These are phyloP conservation scores for Hipparchia sbordonii DNA, from an alignment of 2,888 invertebrate species.

Conservation along the genomic window DNA sequence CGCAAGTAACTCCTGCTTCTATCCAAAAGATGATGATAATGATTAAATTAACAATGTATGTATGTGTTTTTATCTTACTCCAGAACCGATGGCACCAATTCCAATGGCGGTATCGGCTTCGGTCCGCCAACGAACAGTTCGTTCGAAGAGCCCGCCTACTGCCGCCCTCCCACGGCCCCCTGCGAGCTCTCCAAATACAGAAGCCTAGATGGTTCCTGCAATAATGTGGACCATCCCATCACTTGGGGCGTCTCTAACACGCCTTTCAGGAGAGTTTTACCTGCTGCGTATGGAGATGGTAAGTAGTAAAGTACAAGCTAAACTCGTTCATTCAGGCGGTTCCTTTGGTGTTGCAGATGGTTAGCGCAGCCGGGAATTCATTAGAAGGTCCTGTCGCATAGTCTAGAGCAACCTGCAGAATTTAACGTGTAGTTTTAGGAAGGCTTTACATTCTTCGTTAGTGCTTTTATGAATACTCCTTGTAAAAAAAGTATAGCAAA, in stretches of 20 bases:
- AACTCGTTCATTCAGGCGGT: too few relatives aligned
- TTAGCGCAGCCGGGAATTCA: too few relatives aligned
- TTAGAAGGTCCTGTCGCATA: too few relatives aligned
- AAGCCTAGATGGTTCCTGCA: slow-evolving; percentile 89
- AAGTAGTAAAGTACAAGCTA: slow-evolving; percentile 49
- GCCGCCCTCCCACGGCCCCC: slow-evolving; percentile 50
- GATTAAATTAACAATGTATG: not conserved
- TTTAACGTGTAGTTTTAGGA: too few relatives aligned
- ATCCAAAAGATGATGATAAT: too few relatives aligned
- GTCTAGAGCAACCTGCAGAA: too few relatives aligned
- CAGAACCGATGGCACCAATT: slow-evolving; percentile 53
- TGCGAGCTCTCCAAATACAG: slow-evolving; percentile 84
- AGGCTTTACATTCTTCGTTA: too few relatives aligned
- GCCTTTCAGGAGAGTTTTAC: slow-evolving; percentile 89
- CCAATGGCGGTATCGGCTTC: slow-evolving; percentile 60
- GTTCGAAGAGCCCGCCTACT: slow-evolving; percentile 63
- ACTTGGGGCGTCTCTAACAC: slow-evolving; percentile 87
- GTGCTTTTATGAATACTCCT: not conserved
- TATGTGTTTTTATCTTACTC: not conserved
- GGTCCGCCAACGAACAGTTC: slow-evolving; percentile 62
- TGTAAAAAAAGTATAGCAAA: not conserved
- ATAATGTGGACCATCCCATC: slow-evolving; percentile 85
- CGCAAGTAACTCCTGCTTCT: too few relatives aligned
- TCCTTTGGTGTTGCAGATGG: too few relatives aligned
- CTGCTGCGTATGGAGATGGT: slow-evolving; percentile 90